Evolutionary conservation across 2,113 vertebrate species (phyloP).

Genomic region (Lophius piscatorius): DNA sequence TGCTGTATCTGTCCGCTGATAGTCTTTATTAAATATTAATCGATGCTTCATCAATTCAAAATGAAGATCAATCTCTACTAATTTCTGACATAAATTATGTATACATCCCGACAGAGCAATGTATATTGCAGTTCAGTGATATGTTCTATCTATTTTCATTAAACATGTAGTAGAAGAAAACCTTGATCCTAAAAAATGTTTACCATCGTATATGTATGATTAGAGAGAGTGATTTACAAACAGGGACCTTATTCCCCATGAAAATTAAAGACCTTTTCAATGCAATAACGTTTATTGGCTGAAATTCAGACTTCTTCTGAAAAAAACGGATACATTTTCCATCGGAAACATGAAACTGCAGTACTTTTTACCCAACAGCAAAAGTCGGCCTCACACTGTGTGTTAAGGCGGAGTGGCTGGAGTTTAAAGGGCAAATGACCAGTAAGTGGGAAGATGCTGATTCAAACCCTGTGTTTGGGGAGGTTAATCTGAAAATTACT

Average conservation of each 20-base stretch:
- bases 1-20: no score
- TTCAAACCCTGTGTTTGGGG: slow-evolving; percentile 14
- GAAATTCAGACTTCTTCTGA: slow-evolving; percentile 6
- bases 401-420: slow-evolving; percentile 16
- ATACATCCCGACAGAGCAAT: no score
- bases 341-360: slow-evolving; percentile 12
- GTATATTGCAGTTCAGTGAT: no score
- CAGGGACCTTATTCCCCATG: slow-evolving; percentile 30
- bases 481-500: slow-evolving; percentile 27
- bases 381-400: background rate
- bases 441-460: slow-evolving; percentile 30
- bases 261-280: slow-evolving; percentile 48
- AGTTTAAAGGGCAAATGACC: slow-evolving; percentile 6
- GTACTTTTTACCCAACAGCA: background rate
- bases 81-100: no score
- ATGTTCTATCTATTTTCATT: no score
- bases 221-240: slow-evolving; percentile 42
- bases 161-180: no score
- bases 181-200: no score
- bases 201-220: slow-evolving; percentile 34
- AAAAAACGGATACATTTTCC: background rate
- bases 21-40: no score
- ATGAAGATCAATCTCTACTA: no score
- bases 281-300: slow-evolving; percentile 32
- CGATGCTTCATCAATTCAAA: no score